phyloP scores from a whole-genome alignment of 2,888 invertebrate genomes.

The Perithous albicinctus region DNA sequence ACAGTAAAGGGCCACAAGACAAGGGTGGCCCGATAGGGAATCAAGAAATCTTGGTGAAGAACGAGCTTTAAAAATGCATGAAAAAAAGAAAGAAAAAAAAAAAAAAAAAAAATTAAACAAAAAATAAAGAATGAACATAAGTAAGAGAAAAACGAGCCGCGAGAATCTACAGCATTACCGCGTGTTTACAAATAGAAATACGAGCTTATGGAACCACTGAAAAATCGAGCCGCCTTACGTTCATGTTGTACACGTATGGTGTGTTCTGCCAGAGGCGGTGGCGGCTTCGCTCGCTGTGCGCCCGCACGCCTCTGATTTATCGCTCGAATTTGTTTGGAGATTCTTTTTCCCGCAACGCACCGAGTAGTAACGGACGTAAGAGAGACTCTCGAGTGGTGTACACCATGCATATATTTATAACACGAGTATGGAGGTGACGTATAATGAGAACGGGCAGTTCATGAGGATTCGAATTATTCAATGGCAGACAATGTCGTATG shows the following conservation, averaged over 20 bases:
- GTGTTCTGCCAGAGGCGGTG: slow-evolving; percentile 29
- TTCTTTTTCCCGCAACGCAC: slow-evolving; percentile 40
- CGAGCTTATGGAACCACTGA: slow-evolving; percentile 56
- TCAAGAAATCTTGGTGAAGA: neutral
- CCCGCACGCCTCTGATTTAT: slow-evolving; percentile 53
- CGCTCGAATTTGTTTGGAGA: slow-evolving; percentile 60
- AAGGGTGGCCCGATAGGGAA: neutral
- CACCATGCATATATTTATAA: slow-evolving; percentile 24
- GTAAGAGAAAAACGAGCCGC: slow-evolving; percentile 29
- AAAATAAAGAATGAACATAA: neutral
- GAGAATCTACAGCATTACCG: slow-evolving; percentile 42
- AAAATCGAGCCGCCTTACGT: slow-evolving; percentile 46
- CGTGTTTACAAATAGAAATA: slow-evolving; percentile 63
- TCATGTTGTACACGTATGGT: slow-evolving; percentile 15
- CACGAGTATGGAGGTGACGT: neutral
- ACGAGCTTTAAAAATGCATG: neutral
- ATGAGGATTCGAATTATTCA: slow-evolving; percentile 46
- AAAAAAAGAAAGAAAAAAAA: slow-evolving; percentile 6
- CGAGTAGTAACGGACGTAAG: neutral
- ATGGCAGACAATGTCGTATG: slow-evolving; percentile 57
- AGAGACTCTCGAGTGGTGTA: slow-evolving; percentile 1
- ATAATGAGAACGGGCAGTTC: slow-evolving; percentile 12
- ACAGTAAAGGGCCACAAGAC: neutral
- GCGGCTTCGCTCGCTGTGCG: slow-evolving; percentile 3
- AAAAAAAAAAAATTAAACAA: too few species aligned